phyloP scores from a whole-genome alignment of 2,113 vertebrate species.

The Siphamia tubifer region DNA sequence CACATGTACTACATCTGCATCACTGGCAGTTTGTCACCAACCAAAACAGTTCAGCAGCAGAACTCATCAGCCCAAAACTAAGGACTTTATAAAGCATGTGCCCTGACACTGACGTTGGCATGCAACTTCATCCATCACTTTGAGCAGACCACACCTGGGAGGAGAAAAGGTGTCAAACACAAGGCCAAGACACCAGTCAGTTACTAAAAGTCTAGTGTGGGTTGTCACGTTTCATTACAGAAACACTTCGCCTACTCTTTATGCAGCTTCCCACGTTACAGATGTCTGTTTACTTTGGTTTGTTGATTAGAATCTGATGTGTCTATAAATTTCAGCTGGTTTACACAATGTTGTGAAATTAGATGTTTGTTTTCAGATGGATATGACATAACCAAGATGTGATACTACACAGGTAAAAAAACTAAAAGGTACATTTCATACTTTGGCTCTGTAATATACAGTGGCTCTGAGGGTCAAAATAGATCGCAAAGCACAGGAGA shows the following conservation, averaged over 20 bases:
- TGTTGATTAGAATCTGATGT: background rate
- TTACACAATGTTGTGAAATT: no score
- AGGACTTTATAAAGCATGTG: background rate
- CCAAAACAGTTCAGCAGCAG: background rate
- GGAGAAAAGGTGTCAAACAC: conserved; percentile 13
- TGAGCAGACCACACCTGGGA: conserved; percentile 2
- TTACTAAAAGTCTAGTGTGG: background rate
- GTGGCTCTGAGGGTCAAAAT: no score
- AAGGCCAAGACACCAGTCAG: conserved; percentile 16
- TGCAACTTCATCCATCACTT: background rate
- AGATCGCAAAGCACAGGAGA: no score
- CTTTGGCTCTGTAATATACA: no score
- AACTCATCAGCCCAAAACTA: background rate
- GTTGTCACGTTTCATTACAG: background rate
- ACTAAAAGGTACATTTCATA: no score
- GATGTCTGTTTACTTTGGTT: background rate
- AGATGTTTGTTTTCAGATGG: no score
- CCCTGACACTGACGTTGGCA: background rate
- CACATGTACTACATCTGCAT: background rate
- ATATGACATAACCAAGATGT: no score
- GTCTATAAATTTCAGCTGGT: no score
- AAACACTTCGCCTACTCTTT: background rate
- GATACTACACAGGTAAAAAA: no score
- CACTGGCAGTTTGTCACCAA: background rate
- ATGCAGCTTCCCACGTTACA: background rate